Evolutionary conservation across 2,888 invertebrate species (phyloP), one percentile per base, ranked within the genome.

Genomic region (Drosophila quasianomalipes): DNA sequence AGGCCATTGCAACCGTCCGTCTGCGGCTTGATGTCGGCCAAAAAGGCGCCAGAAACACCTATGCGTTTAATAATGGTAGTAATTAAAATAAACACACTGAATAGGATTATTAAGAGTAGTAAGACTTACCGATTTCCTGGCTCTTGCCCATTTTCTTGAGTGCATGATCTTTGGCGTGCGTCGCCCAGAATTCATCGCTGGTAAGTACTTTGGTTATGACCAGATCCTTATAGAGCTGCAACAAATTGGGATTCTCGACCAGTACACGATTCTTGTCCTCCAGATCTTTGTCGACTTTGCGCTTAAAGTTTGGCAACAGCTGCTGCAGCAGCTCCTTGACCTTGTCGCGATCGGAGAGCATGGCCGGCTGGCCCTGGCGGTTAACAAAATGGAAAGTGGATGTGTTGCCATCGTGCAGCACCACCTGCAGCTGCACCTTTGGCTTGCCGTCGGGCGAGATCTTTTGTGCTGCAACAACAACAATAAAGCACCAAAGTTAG

Each of bases 321-420:
- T 97, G 96, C 91, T 98, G 98, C 65, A 99, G 94, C 76, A 98
- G 94, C 92, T 98, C 97, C 93, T 99, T 99, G 6, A 99, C 98
- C 89, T 96, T 96, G 93, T 99, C 98, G 61, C 99, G 94, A 92
- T 99, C 99, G 71, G 96, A 95, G 16, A 98, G 95, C 94, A 99
- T 98, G 9, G 96, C 96, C 37, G 96, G 96, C 33, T 96, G 94
- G 0, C 99, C 98, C 58, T 95, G 95, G 6, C 97, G 96, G 93
- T 98, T 97, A 57, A 97, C 97, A 94, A 99, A 99, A 92, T 99
- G 99, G 94, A 99, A 99, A 19, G 99, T 99, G 4, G 98, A 98
- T 57, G 98, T 97, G 58, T 97, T 96, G 30, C 98, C 98, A 94
- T 98, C 98, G 86, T 99, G 98, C 76, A 99, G 94, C 28, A 99